Percentiles rank a stretch among this genome's conserved stretches.
Conservation (phyloP, 2,113 vertebrate genomes). For the Poeciliopsis turrubarensis region DNA sequence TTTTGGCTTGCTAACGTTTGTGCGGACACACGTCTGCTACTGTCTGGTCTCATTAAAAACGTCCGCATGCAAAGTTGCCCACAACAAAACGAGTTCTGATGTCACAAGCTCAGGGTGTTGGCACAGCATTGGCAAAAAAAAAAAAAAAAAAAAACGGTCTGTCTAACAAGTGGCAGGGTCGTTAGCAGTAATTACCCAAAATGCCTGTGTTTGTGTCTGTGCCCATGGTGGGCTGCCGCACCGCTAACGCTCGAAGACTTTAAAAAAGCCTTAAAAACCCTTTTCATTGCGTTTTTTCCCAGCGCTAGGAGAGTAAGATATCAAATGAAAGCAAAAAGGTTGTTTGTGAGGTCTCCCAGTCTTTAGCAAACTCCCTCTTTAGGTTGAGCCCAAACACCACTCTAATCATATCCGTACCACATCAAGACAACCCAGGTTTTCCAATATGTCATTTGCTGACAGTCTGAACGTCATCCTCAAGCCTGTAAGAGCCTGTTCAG, state of each 20-base stretch:
- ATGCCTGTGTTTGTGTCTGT: constrained; percentile 70
- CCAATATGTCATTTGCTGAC: constrained; percentile 66
- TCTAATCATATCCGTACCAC: constrained; percentile 72
- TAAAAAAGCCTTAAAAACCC: constrained; percentile 60
- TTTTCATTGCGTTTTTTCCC: constrained; percentile 70
- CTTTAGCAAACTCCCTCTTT: constrained; percentile 60
- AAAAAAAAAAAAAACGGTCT: constrained; percentile 66
- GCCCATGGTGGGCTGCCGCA: constrained; percentile 71
- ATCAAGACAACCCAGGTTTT: constrained; percentile 46
- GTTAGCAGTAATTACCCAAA: constrained; percentile 80
- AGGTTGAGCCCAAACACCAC: constrained; percentile 52
- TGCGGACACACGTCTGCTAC: constrained; percentile 42
- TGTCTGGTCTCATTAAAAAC: constrained; percentile 72
- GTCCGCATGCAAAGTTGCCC: constrained; percentile 73
- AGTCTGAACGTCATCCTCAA: constrained; percentile 61
- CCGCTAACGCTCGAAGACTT: constrained; percentile 69
- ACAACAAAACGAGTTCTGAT: constrained; percentile 78
- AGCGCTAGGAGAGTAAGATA: constrained; percentile 59
- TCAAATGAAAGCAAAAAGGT: constrained; percentile 51
- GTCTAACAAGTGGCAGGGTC: constrained; percentile 67
- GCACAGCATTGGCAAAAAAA: constrained; percentile 54
- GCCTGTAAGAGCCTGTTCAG: constrained; percentile 59
- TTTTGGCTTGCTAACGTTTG: constrained; percentile 39
- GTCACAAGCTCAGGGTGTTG: constrained; percentile 74
- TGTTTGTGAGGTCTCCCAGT: constrained; percentile 63